Evolutionary conservation across 1,140 invertebrate species (phyloP).

Genomic region (Aphaenogaster floridana): DNA sequence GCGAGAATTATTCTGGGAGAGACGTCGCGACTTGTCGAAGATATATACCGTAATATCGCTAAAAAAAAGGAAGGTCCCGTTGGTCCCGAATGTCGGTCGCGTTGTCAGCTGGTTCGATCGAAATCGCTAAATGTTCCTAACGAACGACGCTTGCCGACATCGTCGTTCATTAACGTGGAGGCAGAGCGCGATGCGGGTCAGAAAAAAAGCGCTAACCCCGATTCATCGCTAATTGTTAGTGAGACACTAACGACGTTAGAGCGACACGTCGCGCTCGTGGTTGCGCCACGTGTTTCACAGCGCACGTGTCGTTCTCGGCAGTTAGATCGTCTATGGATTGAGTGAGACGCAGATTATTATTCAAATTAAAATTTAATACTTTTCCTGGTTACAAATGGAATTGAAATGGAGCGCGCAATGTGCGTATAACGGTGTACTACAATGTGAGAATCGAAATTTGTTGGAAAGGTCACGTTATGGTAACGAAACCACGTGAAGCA

Average conservation of each 20-base stretch:
- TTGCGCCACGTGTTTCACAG: constrained; percentile 57
- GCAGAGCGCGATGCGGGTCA: constrained; percentile 35
- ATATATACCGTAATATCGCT: not conserved
- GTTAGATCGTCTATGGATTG: not conserved
- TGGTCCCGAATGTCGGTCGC: not conserved
- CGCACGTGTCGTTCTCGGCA: constrained; percentile 24
- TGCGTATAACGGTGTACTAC: not conserved
- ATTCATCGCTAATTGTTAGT: constrained; percentile 76
- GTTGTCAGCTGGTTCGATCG: not conserved
- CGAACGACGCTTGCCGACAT: constrained; percentile 47
- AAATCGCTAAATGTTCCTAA: constrained; percentile 69
- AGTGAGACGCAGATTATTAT: not conserved
- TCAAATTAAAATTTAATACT: constrained; percentile 29
- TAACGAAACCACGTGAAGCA: not conserved
- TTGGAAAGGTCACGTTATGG: not conserved
- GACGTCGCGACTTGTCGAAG: not conserved
- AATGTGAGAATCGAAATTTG: constrained; percentile 18
- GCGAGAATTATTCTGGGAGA: not conserved
- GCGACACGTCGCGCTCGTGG: not conserved
- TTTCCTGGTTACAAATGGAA: constrained; percentile 8
- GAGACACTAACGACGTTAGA: constrained; percentile 74
- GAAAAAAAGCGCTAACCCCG: constrained; percentile 74
- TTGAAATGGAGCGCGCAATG: not conserved
- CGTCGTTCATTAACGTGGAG: constrained; percentile 71
- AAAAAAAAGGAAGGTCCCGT: not conserved